Conservation (phyloP, 2,113 vertebrate species). For the Porphyrio hochstetteri region DNA sequence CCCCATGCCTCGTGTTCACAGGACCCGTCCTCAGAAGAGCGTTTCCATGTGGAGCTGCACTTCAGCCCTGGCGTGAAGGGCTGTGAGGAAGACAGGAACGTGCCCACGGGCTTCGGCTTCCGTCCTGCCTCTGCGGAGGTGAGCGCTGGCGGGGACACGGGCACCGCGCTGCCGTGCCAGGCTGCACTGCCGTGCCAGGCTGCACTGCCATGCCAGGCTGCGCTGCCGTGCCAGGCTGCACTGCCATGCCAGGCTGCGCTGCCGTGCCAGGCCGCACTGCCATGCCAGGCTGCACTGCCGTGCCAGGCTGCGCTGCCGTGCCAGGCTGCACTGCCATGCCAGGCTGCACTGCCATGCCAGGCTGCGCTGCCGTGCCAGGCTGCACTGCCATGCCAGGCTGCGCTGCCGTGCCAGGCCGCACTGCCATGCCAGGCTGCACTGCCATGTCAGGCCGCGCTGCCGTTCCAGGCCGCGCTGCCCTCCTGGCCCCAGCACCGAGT, state of each 20-base stretch:
- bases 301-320: too few relatives aligned
- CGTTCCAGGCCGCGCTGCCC: neutral
- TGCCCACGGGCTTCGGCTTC: conserved; percentile 91
- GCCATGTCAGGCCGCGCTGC: too few relatives aligned
- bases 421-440: neutral
- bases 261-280: too few relatives aligned
- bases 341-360: too few relatives aligned
- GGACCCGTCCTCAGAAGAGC: conserved; percentile 94
- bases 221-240: neutral
- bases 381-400: too few relatives aligned
- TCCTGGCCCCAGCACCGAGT: neutral
- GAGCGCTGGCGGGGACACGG: neutral
- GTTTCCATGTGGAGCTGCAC: conserved; percentile 97
- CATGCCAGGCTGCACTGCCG: too few relatives aligned
- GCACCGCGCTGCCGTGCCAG: too few relatives aligned
- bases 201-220: too few relatives aligned
- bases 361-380: too few relatives aligned
- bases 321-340: too few relatives aligned
- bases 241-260: too few relatives aligned
- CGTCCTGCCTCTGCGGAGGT: conserved; percentile 94
- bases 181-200: neutral
- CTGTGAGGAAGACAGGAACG: conserved; percentile 90
- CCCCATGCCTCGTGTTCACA: conserved; percentile 13
- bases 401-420: too few relatives aligned
- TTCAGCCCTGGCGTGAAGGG: conserved; percentile 98